Evolutionary conservation across 92 coral and sea anemone genomes (phyloP).

Genomic region (Palythoa heliodiscus): DNA sequence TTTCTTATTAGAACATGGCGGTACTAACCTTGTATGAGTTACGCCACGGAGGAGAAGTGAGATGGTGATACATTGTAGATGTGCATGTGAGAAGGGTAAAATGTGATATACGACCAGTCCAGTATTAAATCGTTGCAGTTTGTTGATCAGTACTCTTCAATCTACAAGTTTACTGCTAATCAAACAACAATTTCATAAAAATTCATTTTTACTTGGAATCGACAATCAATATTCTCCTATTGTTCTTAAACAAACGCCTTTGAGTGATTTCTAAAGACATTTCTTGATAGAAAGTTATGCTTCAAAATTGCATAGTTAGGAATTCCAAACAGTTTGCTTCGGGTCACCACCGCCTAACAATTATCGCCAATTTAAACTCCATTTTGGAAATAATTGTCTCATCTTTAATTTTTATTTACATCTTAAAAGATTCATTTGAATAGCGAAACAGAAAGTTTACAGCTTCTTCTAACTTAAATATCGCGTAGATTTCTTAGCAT

Average conservation of each 20-base stretch:
- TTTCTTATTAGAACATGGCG: no score
- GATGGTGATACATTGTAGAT: no score
- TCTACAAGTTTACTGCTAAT: background rate
- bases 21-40: no score
- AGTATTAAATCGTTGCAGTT: background rate
- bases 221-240: background rate
- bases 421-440: background rate
- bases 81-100: background rate
- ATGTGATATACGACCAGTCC: background rate
- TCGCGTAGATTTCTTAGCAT: background rate
- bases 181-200: background rate
- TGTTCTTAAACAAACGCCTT: background rate
- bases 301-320: background rate
- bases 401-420: background rate
- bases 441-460: background rate
- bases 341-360: background rate
- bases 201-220: background rate
- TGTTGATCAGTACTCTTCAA: background rate
- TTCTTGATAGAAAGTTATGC: background rate
- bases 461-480: background rate
- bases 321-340: background rate
- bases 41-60: no score
- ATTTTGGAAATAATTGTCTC: background rate
- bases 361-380: background rate
- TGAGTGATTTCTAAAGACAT: background rate